Evolutionary conservation across 2,113 vertebrate genomes (phyloP), one percentile per base, ranked within the genome.

Genomic region (Elephas maximus): DNA sequence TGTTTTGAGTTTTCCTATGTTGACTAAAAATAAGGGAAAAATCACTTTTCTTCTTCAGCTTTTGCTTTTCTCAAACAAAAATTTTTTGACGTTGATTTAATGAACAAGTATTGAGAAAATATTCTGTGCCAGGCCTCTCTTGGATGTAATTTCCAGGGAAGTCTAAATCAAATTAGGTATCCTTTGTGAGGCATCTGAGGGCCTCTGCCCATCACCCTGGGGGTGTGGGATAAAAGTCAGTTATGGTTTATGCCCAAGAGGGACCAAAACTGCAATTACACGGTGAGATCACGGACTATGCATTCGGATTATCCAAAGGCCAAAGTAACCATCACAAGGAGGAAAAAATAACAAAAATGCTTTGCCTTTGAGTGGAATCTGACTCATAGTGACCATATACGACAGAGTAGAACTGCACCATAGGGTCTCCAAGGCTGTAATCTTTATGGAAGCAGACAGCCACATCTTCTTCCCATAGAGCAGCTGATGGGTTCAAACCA

Each of bases 201-300:
- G 60, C 17, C 1, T 65, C 10, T 11, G 12, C 6, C 1, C 26
- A 24, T 0, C n/a, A 57, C 23, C 53, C 0, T 1, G 2, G 6
- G 6, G 6, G 33, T 11, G 2, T 18, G 28, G 3, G 2, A 15
- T 33, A 21, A 71, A 37, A 1, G 5, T 65, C 57, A 23, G 30
- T 18, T 53, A 0, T 5, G 15, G 57, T 0, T 14, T 4, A 33
- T 0, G 1, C 6, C 20, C 20, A 44, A 44, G 53, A n/a, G 0
- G 37, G n/a, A 92, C 6, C 65, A 88, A 9, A 85, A 20, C 4
- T 18, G 10, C 3, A 65, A 2, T 33, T 45, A 37, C 41, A 57
- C 6, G 30, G 44, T 37, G 6, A 45, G 41, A 41, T 4, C 33
- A 17, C 6, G 8, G 14, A 28, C 18, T 41, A 23, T 67, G 30